Base-by-base conservation (phyloP, 2,113 vertebrate species). In the Mionectes macconnelli region DNA sequence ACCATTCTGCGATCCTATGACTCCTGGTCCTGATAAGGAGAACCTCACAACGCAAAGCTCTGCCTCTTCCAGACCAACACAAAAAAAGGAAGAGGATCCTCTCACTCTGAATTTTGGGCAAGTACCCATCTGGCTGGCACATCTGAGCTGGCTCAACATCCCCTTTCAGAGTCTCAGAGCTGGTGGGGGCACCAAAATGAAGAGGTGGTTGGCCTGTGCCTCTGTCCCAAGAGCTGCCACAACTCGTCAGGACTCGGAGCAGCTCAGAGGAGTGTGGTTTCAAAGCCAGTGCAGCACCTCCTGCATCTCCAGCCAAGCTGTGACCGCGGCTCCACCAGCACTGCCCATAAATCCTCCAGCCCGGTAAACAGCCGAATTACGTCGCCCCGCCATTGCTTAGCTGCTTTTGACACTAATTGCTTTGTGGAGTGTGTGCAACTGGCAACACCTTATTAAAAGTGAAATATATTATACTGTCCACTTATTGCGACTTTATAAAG, bases 391-490 rank as follows among this genome's bases (percentile, higher is more conserved):
- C 96, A 97, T 96, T 93, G 96, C 96, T 97, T 97, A 97, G 96
- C 89, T 30, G 94, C 95, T 94, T 88, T 42, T 97, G 98, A 98
- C 97, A 97, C 97, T 98, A 98, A 98, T 98, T 98, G 98, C 97
- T 98, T 97, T 95, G 84, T 11, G 20, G 96, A 97, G 91, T 80
- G 89, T 97, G 94, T 96, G 94, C 94, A 87, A 97, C 97, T 97
- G 96, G 98, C 97, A 98, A 98, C 96, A 98, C 97, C 98, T 98
- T 98, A 98, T 98, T 98, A 98, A 97, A 98, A 98, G 96, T 96
- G 97, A 98, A 98, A 98, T 98, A 98, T 97, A 97, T 98, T 97
- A 97, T 92, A 79, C 96, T 97, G 97, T 97, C 97, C 97, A 96
- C 96, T 98, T 96, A 98, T 93, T 97, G 96, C 75, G 88, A 77